phyloP scores from a whole-genome alignment of 2,113 vertebrate genomes.

The Neolamprologus kungweensis region DNA sequence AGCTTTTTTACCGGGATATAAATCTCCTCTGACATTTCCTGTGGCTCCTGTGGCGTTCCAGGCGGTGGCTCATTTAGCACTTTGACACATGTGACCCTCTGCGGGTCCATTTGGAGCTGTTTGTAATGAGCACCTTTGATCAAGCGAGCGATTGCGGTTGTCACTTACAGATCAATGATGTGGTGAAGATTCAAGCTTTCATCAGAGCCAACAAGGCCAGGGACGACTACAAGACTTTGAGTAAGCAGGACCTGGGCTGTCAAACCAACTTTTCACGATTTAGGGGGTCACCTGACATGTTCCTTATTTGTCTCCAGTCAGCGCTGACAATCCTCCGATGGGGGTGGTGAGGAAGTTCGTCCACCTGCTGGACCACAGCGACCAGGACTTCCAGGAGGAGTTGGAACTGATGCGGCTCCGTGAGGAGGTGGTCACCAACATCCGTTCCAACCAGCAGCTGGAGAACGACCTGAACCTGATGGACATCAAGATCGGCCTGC shows the following conservation, averaged over 20 bases:
- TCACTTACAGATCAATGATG: conserved; percentile 80
- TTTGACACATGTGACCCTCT: not conserved
- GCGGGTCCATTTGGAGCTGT: not conserved
- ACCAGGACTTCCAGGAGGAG: conserved; percentile 98
- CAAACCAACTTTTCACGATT: not conserved
- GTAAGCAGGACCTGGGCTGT: conserved; percentile 71
- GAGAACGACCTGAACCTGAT: conserved; percentile 98
- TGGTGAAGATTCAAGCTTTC: conserved; percentile 97
- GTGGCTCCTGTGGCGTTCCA: not conserved
- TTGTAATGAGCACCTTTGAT: not conserved
- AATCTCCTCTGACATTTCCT: not conserved
- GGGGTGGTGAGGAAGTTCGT: conserved; percentile 94
- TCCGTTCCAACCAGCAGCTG: conserved; percentile 94
- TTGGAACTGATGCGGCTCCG: conserved; percentile 90
- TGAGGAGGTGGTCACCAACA: conserved; percentile 93
- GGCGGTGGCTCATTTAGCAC: not conserved
- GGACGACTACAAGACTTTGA: conserved; percentile 97
- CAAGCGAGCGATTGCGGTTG: not conserved
- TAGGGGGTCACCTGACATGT: not conserved
- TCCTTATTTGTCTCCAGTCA: conserved; percentile 48
- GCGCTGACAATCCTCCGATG: conserved; percentile 89
- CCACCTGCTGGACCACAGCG: conserved; percentile 94
- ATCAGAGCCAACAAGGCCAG: conserved; percentile 97
- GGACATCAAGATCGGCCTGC: conserved; percentile 97
- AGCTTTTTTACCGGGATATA: not conserved